Conservation (phyloP, 2,797 vertebrate species). For the Danio jaintianensis region DNA sequence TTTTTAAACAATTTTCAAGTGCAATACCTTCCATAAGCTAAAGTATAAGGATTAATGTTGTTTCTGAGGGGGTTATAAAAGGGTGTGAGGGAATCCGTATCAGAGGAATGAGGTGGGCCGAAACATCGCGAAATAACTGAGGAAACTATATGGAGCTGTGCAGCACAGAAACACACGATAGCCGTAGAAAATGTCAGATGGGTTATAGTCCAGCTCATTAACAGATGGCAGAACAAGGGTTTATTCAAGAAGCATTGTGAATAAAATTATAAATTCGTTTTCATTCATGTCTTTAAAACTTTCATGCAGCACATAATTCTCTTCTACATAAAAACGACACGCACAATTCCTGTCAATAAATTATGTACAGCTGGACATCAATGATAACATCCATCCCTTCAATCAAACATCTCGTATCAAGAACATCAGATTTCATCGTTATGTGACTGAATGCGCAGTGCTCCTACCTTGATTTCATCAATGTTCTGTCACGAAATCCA, state of each 20-base stretch:
- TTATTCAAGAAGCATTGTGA: neutral
- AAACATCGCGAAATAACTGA: slow-evolving; percentile 3
- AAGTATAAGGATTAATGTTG: neutral
- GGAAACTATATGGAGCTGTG: neutral
- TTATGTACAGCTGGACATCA: neutral
- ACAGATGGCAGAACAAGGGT: slow-evolving; percentile 8
- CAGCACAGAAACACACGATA: neutral
- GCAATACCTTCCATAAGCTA: neutral
- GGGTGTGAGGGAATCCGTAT: neutral
- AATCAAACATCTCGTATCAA: neutral
- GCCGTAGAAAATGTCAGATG: slow-evolving; percentile 11
- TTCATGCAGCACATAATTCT: neutral
- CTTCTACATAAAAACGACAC: neutral
- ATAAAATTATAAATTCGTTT: slow-evolving; percentile 17
- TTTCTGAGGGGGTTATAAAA: neutral
- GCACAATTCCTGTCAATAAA: neutral
- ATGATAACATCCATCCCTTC: neutral
- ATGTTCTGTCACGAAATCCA: slow-evolving; percentile 46
- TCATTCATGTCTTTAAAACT: neutral
- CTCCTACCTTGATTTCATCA: slow-evolving; percentile 55
- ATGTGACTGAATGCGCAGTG: slow-evolving; percentile 47
- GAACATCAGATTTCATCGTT: slow-evolving; percentile 2
- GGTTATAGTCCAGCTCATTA: neutral
- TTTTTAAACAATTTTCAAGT: neutral
- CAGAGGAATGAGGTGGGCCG: neutral